Base-by-base conservation (phyloP, 2,888 invertebrate genomes). In the Cylloceria caligata region DNA sequence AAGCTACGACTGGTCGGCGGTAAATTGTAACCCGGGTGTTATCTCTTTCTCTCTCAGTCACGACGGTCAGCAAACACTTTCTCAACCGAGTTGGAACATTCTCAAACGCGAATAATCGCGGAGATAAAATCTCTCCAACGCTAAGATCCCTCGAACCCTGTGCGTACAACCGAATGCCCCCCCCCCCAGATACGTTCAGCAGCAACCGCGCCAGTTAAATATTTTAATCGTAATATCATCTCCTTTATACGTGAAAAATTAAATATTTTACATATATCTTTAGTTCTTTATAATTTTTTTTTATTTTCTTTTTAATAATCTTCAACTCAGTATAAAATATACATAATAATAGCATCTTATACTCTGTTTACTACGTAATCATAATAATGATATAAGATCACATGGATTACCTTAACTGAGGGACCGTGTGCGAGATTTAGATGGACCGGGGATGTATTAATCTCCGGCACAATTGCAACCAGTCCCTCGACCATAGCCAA, bases 271-370 rank as follows among this genome's bases (percentile, higher is more conserved):
- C 75, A 85, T 81, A 65, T 62, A 80, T 68, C 52, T 87, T 85
- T 82, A 78, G 65, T 83, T 82, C 67, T 84, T 80, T n/a, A n/a
- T n/a, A n/a, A n/a, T n/a, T n/a, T 72, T 60, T 67, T 45, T 42
- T 74, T 36, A 55, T 73, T 55, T 83, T 49, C 60, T 74, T n/a
- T 60, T 57, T 42, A 65, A 83, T 76, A 85, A 85, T 83, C 85
- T 83, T 86, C 82, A 88, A 88, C 86, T 88, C 88, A 88, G 88
- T 90, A 90, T 87, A 90, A 90, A 90, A 90, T 88, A 89, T 89
- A 90, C 87, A 84, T 74, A 85, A 85, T 88, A 88, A 90, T 88
- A 89, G 88, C 88, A 86, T 88, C 84, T 87, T 88, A 88, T 89
- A 88, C 86, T 89, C 88, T 88, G 87, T 85, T 87, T 88, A 83